Base-by-base conservation (phyloP, 1,140 invertebrate genomes). In the Drosophila mojavensis region DNA sequence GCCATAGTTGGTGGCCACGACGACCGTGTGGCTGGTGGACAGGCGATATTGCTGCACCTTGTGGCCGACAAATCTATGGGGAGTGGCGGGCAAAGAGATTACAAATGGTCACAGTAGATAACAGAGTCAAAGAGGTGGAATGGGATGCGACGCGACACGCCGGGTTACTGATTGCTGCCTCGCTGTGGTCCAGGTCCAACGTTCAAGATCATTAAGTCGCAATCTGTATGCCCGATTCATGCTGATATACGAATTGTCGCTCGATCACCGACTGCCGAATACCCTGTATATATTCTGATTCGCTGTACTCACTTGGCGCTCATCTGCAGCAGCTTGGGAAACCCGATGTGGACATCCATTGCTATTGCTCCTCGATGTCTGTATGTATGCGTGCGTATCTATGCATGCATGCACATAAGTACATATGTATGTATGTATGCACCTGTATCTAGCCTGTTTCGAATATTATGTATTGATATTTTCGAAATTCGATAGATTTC, bases 301-400 rank as follows among this genome's bases (percentile, higher is more conserved):
- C 4, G 4, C 3, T 48, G 6, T 70, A 88, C 83, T 86, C 41
- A 86, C 83, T 83, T 79, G 43, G 47, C 66, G 2, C 72, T 72
- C 66, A 86, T 72, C 45, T 80, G 81, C 1, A 86, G 24, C 30
- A 86, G 17, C 20, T 66, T 77, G 0, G 66, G 55, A 65, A 85
- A 71, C n/a, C 74, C 79, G 13, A 86, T 60, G 41, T 88, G 79
- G 5, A 86, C 60, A 4, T 86, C 83, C 83, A 86, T 84, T 62
- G 20, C 4, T 20, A 45, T 24, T 24, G 36, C 15, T 56, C 13
- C 13, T 51, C 10, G 2, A 30, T 17, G 2, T 11, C 24, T 45
- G 51, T 6, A 15, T 58, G 11, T 30, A 39, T 45, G 41, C 20
- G 3, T 11, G 17, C 39, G 51, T 6, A 15, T 58, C 11, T 30